These are phyloP conservation scores for Ophioderma brevispina DNA, from an alignment of 35 echinoderm and acorn worm species.

Conservation along the genomic window DNA sequence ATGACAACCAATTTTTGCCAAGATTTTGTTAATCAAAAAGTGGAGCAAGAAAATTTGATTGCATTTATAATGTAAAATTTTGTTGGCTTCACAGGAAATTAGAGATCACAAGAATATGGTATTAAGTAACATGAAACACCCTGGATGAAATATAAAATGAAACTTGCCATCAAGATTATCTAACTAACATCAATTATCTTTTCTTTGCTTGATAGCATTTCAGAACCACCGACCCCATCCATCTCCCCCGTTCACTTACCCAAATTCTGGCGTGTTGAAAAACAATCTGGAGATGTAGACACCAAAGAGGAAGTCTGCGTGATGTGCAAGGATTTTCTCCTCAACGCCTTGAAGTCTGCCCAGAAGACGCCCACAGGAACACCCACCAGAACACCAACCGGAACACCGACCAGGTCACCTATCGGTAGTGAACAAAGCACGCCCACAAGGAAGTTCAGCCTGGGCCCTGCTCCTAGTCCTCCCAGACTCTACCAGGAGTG, in stretches of 20 bases:
- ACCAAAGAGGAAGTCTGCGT: constrained; percentile 18
- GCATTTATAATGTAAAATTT: no score
- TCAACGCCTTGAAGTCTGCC: constrained; percentile 16
- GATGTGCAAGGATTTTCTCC: constrained; percentile 34
- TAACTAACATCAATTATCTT: background rate
- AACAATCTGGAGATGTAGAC: background rate
- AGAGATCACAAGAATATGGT: no score
- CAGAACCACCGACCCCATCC: constrained; percentile 39
- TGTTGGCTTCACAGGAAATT: no score
- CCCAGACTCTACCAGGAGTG: background rate
- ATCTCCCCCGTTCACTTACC: background rate
- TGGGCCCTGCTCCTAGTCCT: background rate
- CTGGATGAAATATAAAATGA: no score
- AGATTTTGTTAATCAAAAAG: no score
- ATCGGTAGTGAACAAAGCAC: background rate
- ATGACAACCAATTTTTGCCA: no score
- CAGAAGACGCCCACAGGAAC: constrained; percentile 4
- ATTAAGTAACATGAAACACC: no score
- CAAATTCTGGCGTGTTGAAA: constrained; percentile 22
- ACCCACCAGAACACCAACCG: background rate
- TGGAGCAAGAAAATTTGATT: no score
- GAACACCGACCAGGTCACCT: no score
- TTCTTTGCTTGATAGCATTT: background rate
- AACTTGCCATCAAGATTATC: no score
- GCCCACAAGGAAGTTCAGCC: background rate